A percentile compares a stretch with the other conserved stretches of the same genome.
Evolutionary conservation across 1,140 invertebrate genomes (phyloP).

Genomic region (Panagrolaimus sp.): DNA sequence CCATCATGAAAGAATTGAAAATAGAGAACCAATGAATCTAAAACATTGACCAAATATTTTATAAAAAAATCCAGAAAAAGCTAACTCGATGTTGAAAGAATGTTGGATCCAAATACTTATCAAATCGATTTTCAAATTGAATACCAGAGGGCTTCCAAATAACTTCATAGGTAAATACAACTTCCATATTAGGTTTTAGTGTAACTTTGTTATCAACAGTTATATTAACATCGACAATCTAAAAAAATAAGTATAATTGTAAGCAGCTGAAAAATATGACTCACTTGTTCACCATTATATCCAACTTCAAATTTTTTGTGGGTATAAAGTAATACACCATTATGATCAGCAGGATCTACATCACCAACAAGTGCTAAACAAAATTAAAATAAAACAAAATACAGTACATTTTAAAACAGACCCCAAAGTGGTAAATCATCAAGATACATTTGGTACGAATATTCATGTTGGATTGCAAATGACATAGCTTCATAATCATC

Average conservation of each 20-base stretch:
- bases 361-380: constrained; percentile 81
- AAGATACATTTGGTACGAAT: constrained; percentile 99
- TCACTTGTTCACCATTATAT: constrained; percentile 76
- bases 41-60: constrained; percentile 36
- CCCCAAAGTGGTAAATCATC: constrained; percentile 98
- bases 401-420: constrained; percentile 53
- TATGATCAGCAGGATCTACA: constrained; percentile 68
- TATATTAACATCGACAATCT: constrained; percentile 93
- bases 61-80: constrained; percentile 10
- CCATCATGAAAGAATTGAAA: constrained; percentile 99
- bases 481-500: constrained; percentile 82
- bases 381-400: constrained; percentile 19
- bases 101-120: constrained; percentile 96
- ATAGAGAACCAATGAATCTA: constrained; percentile 99
- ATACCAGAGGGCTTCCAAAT: constrained; percentile 79
- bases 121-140: constrained; percentile 88
- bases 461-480: constrained; percentile 97
- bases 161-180: constrained; percentile 90
- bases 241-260: too few species aligned
- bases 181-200: constrained; percentile 69
- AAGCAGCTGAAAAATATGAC: too few species aligned
- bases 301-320: constrained; percentile 98
- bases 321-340: constrained; percentile 73
- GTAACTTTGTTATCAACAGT: constrained; percentile 84
- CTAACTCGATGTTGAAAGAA: constrained; percentile 93